Percentiles rank a stretch among this genome's conserved stretches.
Evolutionary conservation across 2,888 invertebrate species (phyloP).

Genomic region (Ormyrus nitidulus): DNA sequence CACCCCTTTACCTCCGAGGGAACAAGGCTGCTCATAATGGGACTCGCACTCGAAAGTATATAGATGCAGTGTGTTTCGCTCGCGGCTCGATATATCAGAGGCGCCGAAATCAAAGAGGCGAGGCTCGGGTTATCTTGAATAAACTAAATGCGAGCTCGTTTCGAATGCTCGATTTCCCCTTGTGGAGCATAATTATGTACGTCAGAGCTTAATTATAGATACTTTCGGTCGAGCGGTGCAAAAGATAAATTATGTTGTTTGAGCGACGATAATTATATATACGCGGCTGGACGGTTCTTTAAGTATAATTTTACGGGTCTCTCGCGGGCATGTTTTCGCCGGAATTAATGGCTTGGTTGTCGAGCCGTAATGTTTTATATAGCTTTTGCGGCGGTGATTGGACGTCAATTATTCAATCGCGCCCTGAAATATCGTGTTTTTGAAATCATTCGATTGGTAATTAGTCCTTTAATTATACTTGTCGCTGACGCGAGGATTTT

Average conservation of each 20-base stretch:
- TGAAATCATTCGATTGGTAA: too few species aligned
- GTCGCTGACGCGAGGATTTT: too few species aligned
- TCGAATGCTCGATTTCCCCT: too few species aligned
- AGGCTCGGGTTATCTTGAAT: too few species aligned
- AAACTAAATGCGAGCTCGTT: not conserved
- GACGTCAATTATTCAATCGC: too few species aligned
- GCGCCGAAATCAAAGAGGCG: too few species aligned
- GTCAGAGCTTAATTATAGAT: slow-evolving; percentile 38
- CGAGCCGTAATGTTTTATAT: too few species aligned
- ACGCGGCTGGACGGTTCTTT: not conserved
- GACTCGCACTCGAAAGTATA: slow-evolving; percentile 10
- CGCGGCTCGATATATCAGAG: not conserved
- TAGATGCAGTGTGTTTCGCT: not conserved
- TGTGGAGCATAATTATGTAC: not conserved
- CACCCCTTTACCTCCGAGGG: not conserved
- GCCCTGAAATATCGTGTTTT: too few species aligned
- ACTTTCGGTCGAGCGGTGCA: not conserved
- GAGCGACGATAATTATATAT: not conserved
- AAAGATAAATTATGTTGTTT: slow-evolving; percentile 35
- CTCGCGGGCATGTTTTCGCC: too few species aligned
- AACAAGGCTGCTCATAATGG: slow-evolving; percentile 30
- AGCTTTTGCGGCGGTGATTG: too few species aligned
- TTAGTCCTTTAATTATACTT: too few species aligned
- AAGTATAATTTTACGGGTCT: not conserved
- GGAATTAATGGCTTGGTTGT: too few species aligned